These are phyloP conservation scores for Amphiprion clarkii DNA, from an alignment of 2,797 vertebrate species.

Conservation along the genomic window DNA sequence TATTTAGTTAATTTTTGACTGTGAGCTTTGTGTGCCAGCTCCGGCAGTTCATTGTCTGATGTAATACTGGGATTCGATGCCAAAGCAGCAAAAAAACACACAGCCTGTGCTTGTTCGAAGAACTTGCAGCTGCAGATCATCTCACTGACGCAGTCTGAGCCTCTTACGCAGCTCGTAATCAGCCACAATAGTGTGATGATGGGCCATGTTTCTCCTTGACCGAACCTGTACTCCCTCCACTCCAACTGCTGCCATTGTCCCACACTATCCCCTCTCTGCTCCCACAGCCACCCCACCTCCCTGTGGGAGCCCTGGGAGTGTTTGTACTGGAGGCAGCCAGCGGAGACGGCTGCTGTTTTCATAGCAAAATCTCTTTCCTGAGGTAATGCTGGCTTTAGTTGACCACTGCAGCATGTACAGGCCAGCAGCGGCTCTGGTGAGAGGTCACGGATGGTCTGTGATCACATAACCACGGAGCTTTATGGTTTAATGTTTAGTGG, in stretches of 20 bases:
- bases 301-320: conserved; percentile 74
- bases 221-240: neutral
- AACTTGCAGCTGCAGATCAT: conserved; percentile 38
- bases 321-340: conserved; percentile 79
- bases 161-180: neutral
- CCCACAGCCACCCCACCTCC: conserved; percentile 65
- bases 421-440: conserved; percentile 41
- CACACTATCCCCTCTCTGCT: conserved; percentile 9
- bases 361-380: conserved; percentile 79
- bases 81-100: conserved; percentile 5
- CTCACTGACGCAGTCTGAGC: conserved; percentile 13
- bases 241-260: conserved; percentile 15
- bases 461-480: conserved; percentile 57
- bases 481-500: conserved; percentile 57
- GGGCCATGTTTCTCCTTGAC: conserved; percentile 1
- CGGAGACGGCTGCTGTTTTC: conserved; percentile 80
- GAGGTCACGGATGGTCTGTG: conserved; percentile 52
- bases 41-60: conserved; percentile 15
- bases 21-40: neutral
- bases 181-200: conserved; percentile 4
- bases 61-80: neutral
- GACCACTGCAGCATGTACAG: conserved; percentile 63
- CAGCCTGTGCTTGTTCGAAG: conserved; percentile 1
- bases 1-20: neutral
- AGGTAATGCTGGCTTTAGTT: conserved; percentile 76